Conservation (phyloP, 1,140 invertebrate species). For the Marisa cornuarietis region DNA sequence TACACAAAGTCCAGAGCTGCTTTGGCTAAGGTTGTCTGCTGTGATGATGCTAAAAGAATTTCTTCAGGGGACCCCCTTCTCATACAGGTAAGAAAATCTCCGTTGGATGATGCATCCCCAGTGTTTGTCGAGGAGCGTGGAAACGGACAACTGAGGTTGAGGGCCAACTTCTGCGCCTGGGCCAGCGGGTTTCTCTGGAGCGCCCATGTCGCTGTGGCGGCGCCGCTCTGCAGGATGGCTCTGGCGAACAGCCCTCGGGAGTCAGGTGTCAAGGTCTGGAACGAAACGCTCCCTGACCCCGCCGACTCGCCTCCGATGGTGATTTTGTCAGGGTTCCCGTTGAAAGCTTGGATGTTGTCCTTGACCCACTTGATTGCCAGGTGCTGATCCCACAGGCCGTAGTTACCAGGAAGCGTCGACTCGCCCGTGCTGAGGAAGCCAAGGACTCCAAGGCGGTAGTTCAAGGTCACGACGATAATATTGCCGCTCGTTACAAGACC, state of each 20-base stretch:
- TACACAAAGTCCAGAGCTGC: background rate
- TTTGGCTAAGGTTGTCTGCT: background rate
- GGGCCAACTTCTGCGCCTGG: slow-evolving; percentile 83
- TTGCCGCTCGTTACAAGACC: slow-evolving; percentile 58
- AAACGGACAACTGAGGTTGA: background rate
- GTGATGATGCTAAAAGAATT: background rate
- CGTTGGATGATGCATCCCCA: background rate
- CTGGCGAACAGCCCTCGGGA: slow-evolving; percentile 38
- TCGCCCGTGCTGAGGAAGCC: slow-evolving; percentile 55
- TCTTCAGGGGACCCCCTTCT: background rate
- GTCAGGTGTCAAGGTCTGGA: slow-evolving; percentile 33
- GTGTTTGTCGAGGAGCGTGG: background rate
- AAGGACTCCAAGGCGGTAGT: slow-evolving; percentile 59
- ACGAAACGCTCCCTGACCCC: slow-evolving; percentile 36
- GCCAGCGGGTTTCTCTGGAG: slow-evolving; percentile 62
- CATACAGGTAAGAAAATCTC: background rate
- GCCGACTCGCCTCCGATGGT: slow-evolving; percentile 78
- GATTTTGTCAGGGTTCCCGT: slow-evolving; percentile 73
- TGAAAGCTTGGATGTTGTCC: slow-evolving; percentile 69
- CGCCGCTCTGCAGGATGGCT: slow-evolving; percentile 40
- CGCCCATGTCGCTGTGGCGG: slow-evolving; percentile 44
- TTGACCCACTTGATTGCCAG: slow-evolving; percentile 60
- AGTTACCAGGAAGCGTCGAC: slow-evolving; percentile 56
- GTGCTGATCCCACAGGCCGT: slow-evolving; percentile 62
- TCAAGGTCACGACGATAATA: slow-evolving; percentile 61